Evolutionary conservation across 35 echinoderm and acorn worm genomes (phyloP), one percentile per base, ranked within the genome.

Genomic region (Apostichopus californicus): DNA sequence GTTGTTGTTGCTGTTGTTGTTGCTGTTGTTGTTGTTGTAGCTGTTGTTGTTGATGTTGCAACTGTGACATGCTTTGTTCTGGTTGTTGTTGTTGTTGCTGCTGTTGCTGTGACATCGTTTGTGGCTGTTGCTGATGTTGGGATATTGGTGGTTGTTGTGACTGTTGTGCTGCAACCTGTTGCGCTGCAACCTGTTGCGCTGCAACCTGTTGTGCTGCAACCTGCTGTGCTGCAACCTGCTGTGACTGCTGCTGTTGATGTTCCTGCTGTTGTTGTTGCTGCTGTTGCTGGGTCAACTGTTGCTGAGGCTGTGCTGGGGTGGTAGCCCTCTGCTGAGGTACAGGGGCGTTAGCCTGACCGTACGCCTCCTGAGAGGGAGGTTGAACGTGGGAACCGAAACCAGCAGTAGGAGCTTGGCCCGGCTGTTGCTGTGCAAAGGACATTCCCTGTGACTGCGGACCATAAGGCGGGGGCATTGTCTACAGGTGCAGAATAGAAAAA

Each of bases 401-500:
- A 46, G 87, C 87, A 25, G 87, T 77, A 54, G 93, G 55, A 65
- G 78, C 71, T 22, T 57, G 77, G 18, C 57, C 87, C 23, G 64
- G 70, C 61, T 93, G 92, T 60, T 86, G 92, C 34, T 78, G 81
- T 10, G 26, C 92, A 88, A 87, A 86, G 83, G 87, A 73, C 80
- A 77, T 93, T 78, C 85, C 85, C 12, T 84, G 92, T 20, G 92
- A 82, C 55, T 93, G 92, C 54, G 92, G 85, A 24, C 92, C 92
- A 87, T 93, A 93, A 77, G 92, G 92, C 57, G 92, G 92, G 80
- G 92, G 92, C 92, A 88, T 93, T 65, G 82, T 56, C 85, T 92
- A 80, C 12, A 73, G 34, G 34, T 46, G 34, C 71, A 75, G 21
- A 61, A 61, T 61, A 61, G 57, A 61, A 61, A 60, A 61, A 46